These are phyloP conservation scores for Myiozetetes cayanensis DNA, from an alignment of 2,113 vertebrate species.

Conservation along the genomic window DNA sequence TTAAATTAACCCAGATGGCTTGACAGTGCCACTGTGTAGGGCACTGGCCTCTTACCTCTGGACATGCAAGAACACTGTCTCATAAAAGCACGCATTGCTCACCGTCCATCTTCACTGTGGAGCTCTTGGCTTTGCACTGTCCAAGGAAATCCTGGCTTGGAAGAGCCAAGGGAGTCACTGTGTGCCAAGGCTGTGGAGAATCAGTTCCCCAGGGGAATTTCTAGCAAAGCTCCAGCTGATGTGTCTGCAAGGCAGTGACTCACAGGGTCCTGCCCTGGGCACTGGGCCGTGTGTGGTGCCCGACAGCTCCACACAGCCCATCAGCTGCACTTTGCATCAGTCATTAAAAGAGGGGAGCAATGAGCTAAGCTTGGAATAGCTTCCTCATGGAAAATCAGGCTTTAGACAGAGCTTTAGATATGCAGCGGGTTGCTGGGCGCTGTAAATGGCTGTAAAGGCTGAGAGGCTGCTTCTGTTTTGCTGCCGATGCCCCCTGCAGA, in stretches of 20 bases:
- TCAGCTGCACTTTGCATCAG: rapidly evolving
- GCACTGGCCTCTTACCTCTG: background rate
- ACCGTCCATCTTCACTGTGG: background rate
- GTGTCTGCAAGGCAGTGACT: background rate
- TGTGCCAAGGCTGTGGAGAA: rapidly evolving
- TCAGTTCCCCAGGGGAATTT: background rate
- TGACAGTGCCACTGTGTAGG: background rate
- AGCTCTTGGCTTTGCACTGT: background rate
- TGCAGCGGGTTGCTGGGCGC: background rate
- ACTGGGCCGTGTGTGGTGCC: rapidly evolving
- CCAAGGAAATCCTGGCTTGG: background rate
- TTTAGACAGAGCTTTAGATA: background rate
- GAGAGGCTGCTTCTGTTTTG: background rate
- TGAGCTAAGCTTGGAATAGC: background rate
- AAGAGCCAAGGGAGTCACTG: background rate
- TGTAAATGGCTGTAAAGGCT: background rate
- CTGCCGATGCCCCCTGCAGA: background rate
- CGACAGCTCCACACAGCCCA: background rate
- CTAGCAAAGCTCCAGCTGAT: background rate
- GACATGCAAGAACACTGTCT: background rate
- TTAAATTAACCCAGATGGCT: background rate
- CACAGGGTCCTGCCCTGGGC: background rate
- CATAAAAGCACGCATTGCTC: background rate
- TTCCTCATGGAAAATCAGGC: background rate
- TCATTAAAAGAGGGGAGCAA: background rate